phyloP scores from a whole-genome alignment of 2,888 invertebrate genomes.

The Cheilosia vernalis region DNA sequence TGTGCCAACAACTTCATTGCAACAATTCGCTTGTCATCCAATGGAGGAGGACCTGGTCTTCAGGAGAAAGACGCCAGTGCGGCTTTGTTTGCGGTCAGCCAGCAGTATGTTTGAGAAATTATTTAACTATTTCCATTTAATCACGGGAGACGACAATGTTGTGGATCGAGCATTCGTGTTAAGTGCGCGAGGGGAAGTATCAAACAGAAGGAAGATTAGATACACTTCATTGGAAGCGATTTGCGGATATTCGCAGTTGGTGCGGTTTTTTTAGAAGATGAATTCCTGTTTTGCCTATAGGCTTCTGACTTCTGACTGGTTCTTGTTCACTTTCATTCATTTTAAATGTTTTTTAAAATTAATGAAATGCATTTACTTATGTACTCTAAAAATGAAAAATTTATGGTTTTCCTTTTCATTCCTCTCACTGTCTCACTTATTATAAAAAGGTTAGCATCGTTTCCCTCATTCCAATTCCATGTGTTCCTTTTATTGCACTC shows the following conservation, averaged over 20 bases:
- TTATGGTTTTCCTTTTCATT: background rate
- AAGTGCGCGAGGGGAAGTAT: background rate
- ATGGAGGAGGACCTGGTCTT: constrained; percentile 2
- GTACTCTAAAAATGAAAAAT: too few species aligned
- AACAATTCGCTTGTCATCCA: constrained; percentile 51
- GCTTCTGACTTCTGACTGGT: background rate
- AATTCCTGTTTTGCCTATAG: too few species aligned
- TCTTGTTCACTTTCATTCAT: background rate
- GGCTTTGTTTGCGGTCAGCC: constrained; percentile 50
- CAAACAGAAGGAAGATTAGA: constrained; percentile 28
- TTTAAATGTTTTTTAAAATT: background rate
- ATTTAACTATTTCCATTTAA: constrained; percentile 63
- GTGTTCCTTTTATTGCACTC: background rate
- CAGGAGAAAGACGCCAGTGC: constrained; percentile 19
- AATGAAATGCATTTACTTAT: too few species aligned
- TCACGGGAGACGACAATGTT: constrained; percentile 48
- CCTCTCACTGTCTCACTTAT: background rate
- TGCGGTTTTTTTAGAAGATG: too few species aligned
- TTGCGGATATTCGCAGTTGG: constrained; percentile 5
- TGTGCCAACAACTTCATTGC: constrained; percentile 73
- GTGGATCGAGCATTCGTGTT: background rate
- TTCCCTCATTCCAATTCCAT: too few species aligned
- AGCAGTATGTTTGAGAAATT: constrained; percentile 34
- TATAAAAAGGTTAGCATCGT: too few species aligned
- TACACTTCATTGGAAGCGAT: background rate